Base-by-base conservation (phyloP, 2,888 invertebrate genomes). In the Torymus auratus region DNA sequence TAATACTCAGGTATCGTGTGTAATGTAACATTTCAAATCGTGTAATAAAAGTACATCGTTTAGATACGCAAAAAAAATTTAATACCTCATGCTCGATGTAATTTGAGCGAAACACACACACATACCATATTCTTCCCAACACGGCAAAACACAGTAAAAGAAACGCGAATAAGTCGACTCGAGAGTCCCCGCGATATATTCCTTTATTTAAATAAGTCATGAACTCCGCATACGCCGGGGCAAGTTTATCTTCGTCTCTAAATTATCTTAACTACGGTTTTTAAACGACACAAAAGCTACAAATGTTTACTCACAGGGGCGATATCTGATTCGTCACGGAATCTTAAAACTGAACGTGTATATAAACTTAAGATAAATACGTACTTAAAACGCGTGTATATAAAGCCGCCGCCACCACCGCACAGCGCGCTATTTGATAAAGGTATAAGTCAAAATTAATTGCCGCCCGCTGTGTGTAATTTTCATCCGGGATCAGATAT, bases 301-400 rank as follows among this genome's bases (percentile, higher is more conserved):
- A 56, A 73, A 79, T 73, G 73, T 69, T 69, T 69, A 73, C 79
- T 67, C 65, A 53, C 53, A 71, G 28, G 41, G 52, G 17, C 23
- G 41, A 13, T 80, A 80, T 76, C 75, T 67, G 71, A 80, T 76
- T 52, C 28, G 75, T 80, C 74, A 80, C 80, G 80, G 50, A 62
- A 73, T 68, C 61, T 68, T 68, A 62, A 41, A 73, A 28, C 15
- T 52, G 15, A 53, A 67, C 11, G 64, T 50, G 64, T 50, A 60
- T n/a, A 69, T 23, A 3, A 15, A 62, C 58, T 58, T 23, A 56
- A 68, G 72, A 78, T 78, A 78, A 78, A 78, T 71, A 78, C 67
- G 71, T 64, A 15, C 60, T 65, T 72, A 72, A 67, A 60, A 20
- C 52, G 23, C 56, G 17, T 28, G 28, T 28, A 28, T 28, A 28